Conservation (phyloP, 2,113 vertebrate species). For the Campylomormyrus tamandua region DNA sequence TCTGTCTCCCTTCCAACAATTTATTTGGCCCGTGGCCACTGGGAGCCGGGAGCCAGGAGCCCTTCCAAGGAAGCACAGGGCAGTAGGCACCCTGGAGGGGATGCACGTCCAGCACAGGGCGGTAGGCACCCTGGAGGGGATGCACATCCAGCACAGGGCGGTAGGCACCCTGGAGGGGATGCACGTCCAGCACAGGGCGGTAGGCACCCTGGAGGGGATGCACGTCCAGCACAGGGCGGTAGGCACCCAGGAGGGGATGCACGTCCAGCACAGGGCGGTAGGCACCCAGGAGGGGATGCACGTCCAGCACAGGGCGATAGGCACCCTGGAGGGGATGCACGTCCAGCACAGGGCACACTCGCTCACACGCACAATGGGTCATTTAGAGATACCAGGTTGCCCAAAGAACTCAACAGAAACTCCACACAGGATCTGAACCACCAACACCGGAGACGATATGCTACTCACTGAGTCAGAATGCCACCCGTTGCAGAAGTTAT, state of each 20-base stretch:
- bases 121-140: neutral
- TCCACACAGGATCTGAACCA: neutral
- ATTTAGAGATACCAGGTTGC: neutral
- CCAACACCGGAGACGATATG: neutral
- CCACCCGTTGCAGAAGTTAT: neutral
- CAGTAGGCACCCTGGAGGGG: neutral
- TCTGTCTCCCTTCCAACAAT: neutral
- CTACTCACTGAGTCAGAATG: neutral
- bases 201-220: no score
- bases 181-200: neutral
- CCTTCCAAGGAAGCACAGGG: neutral
- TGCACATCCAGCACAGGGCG: neutral
- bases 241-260: no score
- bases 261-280: neutral
- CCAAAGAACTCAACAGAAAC: neutral
- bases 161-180: no score
- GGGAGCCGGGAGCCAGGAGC: neutral
- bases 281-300: no score
- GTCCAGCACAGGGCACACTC: neutral
- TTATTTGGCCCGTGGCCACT: neutral
- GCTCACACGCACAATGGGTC: neutral
- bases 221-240: neutral
- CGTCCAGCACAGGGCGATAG: no score
- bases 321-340: no score
- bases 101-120: no score